A percentile compares a stretch with the other conserved stretches of the same genome.
These are phyloP conservation scores for Agonum fuliginosum DNA, from an alignment of 2,888 invertebrate genomes.

Conservation along the genomic window DNA sequence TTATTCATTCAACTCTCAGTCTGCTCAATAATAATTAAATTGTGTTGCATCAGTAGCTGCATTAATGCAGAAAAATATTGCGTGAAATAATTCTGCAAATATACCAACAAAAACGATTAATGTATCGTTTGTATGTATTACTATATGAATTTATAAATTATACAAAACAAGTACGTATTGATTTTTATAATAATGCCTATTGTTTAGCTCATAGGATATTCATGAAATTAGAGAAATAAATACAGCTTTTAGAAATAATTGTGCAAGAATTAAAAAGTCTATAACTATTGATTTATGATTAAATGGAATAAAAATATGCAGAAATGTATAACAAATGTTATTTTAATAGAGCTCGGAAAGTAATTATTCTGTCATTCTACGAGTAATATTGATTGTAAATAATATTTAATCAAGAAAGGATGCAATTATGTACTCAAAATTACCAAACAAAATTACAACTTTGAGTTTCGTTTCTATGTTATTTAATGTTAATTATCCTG, in stretches of 20 bases:
- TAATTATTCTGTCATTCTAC: background rate
- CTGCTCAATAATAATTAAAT: no score
- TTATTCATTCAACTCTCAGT: background rate
- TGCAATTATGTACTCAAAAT: background rate
- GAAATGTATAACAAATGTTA: no score
- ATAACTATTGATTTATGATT: no score
- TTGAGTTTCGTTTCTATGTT: slow-evolving; percentile 12
- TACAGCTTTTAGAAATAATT: background rate
- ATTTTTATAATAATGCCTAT: background rate
- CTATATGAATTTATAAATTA: background rate
- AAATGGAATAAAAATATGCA: no score
- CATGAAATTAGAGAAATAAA: background rate
- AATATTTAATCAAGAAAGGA: background rate
- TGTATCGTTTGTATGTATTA: no score
- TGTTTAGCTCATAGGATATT: background rate
- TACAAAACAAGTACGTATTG: background rate
- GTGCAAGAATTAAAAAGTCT: background rate
- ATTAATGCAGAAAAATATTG: background rate
- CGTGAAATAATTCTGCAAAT: background rate
- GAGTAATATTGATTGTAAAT: background rate
- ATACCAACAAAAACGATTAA: background rate
- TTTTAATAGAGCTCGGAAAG: background rate
- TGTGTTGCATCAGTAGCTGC: background rate
- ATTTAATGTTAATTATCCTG: slow-evolving; percentile 16
- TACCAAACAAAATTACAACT: background rate